Conservation (phyloP, 2,113 vertebrate genomes). For the Acrocephalus arundinaceus region DNA sequence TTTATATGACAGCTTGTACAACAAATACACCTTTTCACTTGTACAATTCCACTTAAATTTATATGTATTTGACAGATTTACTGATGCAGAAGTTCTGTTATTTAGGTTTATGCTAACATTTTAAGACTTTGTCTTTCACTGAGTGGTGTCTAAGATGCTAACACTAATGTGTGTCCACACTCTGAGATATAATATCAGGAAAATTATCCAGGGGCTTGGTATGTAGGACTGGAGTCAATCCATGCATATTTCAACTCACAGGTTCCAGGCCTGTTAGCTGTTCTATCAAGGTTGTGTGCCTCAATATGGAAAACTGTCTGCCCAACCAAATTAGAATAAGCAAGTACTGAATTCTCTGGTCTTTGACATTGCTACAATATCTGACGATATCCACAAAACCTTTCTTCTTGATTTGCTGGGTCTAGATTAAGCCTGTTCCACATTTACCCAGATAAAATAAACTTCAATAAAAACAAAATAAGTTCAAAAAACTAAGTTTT, state of each 20-base stretch:
- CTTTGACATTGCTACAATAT: not conserved
- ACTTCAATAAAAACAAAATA: not conserved
- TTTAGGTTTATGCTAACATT: not conserved
- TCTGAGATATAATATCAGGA: not conserved
- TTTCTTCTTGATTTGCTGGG: not conserved
- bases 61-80: not conserved
- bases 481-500: not conserved
- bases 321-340: not conserved
- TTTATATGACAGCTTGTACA: not conserved
- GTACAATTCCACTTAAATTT: not conserved
- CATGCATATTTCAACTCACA: not conserved
- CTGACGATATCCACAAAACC: not conserved
- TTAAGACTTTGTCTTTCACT: not conserved
- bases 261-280: not conserved
- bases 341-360: not conserved
- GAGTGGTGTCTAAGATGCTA: not conserved
- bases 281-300: fast-evolving
- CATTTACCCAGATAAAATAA: not conserved
- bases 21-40: not conserved
- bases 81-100: not conserved
- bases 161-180: fast-evolving
- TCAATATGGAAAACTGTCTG: not conserved
- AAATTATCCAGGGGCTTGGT: not conserved
- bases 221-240: not conserved
- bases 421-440: not conserved